Conservation (phyloP, 30 jellyfish, hydroid and myxozoan species). For the Aurelia sp. region DNA sequence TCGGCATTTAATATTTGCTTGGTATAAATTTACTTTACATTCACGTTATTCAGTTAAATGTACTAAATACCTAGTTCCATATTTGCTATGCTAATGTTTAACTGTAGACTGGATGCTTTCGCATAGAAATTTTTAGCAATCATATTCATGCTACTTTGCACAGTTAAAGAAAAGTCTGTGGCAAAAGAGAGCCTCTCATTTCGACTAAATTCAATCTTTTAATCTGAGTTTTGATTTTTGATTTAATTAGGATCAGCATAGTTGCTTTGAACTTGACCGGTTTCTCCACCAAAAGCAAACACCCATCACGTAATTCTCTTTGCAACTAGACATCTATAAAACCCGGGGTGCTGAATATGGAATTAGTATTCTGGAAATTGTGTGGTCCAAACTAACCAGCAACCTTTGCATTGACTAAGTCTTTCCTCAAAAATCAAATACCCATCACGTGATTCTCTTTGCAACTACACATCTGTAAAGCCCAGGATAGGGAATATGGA, state of each 20-base stretch:
- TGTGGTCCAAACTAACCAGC: too few species aligned
- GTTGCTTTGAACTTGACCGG: slow-evolving; percentile 58
- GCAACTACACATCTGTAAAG: too few species aligned
- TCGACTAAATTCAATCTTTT: slow-evolving; percentile 22
- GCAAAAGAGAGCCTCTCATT: slow-evolving; percentile 22
- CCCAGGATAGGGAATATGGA: too few species aligned
- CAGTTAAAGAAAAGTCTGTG: slow-evolving; percentile 2
- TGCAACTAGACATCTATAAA: too few species aligned
- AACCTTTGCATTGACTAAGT: too few species aligned
- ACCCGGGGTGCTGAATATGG: too few species aligned
- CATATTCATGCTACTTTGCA: slow-evolving; percentile 23
- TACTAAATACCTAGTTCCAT: neutral
- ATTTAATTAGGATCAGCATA: slow-evolving; percentile 43
- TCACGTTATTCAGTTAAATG: neutral
- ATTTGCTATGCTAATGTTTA: neutral
- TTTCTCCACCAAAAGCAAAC: neutral
- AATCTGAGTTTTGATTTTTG: slow-evolving; percentile 42
- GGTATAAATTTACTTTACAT: neutral
- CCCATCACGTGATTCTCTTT: too few species aligned
- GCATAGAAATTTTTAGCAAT: slow-evolving; percentile 16
- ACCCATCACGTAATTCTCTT: too few species aligned
- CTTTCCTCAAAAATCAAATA: too few species aligned
- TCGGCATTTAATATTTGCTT: neutral
- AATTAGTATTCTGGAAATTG: too few species aligned
- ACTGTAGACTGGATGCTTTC: neutral